Base-by-base conservation (phyloP, 2,113 vertebrate genomes). In the Periophthalmus modestus region DNA sequence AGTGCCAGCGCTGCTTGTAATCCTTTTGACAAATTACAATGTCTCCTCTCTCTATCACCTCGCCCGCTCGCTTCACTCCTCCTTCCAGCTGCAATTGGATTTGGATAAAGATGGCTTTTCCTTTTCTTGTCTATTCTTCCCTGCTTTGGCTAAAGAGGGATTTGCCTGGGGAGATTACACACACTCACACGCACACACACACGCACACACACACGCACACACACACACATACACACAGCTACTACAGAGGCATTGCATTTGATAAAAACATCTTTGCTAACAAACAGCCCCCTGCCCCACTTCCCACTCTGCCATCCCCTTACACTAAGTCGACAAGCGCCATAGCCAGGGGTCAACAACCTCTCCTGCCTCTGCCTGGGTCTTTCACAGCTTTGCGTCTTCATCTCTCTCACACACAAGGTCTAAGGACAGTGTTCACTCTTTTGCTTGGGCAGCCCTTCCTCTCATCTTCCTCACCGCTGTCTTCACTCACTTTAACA, bases 51-150 rank as follows among this genome's bases (percentile, higher is more conserved):
- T 87, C 91, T 88, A 75, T 81, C 84, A 80, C 82, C 75, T 88
- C 88, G 85, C 80, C 85, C 81, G 50, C 84, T 89, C 83, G 50
- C 79, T 75, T 78, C 68, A 74, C 72, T 83, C 80, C 81, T 89
- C 81, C 85, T 91, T 90, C 86, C 90, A 89, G 89, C 89, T 85
- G 87, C 92, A 94, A 92, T 94, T 94, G 93, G 92, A 94, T 93
- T 94, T 93, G 92, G 91, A 93, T 94, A 92, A 94, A 93, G 91
- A 94, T 91, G 92, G 91, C 90, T 93, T 92, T 94, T 84, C 89
- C 89, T 85, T 93, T 93, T 91, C 87, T 92, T 89, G 89, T 92
- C 88, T 87, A 90, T 93, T 93, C 91, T 93, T 92, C 86, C 83
- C 84, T 87, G 72, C 80, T 91, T 93, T 91, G 89, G 89, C 87